Evolutionary conservation across 1,140 invertebrate genomes (phyloP).

Genomic region (Paraescarpia echinospica): DNA sequence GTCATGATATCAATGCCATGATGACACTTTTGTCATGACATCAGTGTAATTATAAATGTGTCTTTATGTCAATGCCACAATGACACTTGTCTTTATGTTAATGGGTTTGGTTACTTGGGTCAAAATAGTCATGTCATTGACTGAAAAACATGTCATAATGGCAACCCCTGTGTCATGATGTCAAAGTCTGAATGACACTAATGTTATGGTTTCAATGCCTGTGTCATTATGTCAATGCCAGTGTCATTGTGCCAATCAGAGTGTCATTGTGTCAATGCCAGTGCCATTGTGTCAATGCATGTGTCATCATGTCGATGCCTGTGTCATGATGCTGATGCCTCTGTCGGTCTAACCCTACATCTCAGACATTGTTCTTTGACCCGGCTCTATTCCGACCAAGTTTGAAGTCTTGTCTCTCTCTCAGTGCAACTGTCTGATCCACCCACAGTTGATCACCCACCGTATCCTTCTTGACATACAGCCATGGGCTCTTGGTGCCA

Average conservation of each 20-base stretch:
- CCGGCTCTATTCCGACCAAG: too few species aligned
- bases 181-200: neutral
- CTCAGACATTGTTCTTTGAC: neutral
- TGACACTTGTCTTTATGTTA: too few species aligned
- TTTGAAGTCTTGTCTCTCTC: too few species aligned
- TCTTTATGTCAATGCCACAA: neutral
- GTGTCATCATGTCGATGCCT: neutral
- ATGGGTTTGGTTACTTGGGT: too few species aligned
- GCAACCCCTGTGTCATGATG: neutral
- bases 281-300: neutral
- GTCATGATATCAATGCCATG: neutral
- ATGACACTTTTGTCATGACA: neutral
- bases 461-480: neutral
- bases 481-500: too few species aligned
- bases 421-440: too few species aligned
- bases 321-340: neutral
- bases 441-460: too few species aligned
- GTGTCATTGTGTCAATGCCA: neutral
- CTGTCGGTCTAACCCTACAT: neutral
- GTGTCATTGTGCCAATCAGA: neutral
- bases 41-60: too few species aligned
- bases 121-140: too few species aligned
- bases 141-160: too few species aligned
- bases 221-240: neutral
- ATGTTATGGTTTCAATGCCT: too few species aligned